A percentile compares a stretch with the other conserved stretches of the same genome.
Conservation (phyloP, 1,140 invertebrate species). For the Monomorium pharaonis region DNA sequence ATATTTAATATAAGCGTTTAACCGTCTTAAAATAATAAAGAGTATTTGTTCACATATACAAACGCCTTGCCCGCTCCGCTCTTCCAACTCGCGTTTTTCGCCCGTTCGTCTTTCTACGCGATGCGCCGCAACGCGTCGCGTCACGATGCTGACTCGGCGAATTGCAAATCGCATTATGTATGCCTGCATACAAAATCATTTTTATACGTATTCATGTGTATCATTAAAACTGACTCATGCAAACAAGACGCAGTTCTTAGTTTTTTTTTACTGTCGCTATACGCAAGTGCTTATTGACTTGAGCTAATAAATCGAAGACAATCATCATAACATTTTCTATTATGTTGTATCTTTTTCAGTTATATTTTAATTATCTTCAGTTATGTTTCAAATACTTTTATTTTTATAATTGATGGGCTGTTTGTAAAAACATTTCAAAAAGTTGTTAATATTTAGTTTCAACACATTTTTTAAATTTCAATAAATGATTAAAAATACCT, state of each 20-base stretch:
- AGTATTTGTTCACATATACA: constrained; percentile 68
- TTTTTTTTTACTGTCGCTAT: neutral
- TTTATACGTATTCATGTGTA: neutral
- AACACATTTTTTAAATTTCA: too few species aligned
- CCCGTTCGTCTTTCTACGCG: too few species aligned
- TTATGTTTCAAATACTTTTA: too few species aligned
- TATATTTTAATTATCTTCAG: neutral
- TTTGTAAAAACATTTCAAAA: too few species aligned
- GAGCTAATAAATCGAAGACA: neutral
- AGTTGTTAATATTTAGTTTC: too few species aligned
- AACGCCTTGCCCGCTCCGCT: neutral
- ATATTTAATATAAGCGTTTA: constrained; percentile 60
- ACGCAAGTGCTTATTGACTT: neutral
- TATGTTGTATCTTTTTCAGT: too few species aligned
- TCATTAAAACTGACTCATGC: neutral
- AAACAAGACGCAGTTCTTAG: neutral
- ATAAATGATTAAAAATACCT: too few species aligned
- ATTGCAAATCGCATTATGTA: constrained; percentile 14
- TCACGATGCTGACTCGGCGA: neutral
- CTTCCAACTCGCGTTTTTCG: neutral
- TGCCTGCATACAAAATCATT: neutral
- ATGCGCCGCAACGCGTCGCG: too few species aligned
- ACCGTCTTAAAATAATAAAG: constrained; percentile 66
- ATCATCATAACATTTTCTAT: neutral
- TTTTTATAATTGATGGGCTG: too few species aligned